These are phyloP conservation scores for Ruditapes philippinarum DNA, from an alignment of 1,140 invertebrate species.

Conservation along the genomic window DNA sequence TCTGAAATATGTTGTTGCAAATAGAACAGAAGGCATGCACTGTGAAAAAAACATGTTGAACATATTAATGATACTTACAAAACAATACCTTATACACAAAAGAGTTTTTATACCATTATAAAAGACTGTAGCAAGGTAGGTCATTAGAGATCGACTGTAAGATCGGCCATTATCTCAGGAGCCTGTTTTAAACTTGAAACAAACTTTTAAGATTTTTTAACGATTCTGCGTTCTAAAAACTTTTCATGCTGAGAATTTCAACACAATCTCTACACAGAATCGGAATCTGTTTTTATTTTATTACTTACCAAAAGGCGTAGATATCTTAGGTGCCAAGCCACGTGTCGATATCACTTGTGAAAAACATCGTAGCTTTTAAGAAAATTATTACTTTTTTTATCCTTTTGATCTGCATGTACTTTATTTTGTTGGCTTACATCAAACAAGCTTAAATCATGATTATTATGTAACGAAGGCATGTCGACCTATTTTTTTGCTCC, in stretches of 20 bases:
- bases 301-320: background rate
- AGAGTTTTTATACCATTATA: too few relatives aligned
- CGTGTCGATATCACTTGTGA: background rate
- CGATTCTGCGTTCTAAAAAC: conserved; percentile 7
- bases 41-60: too few relatives aligned
- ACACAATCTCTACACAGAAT: conserved; percentile 7
- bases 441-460: background rate
- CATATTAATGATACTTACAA: too few relatives aligned
- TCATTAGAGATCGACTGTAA: background rate
- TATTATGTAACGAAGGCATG: conserved; percentile 28
- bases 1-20: too few relatives aligned
- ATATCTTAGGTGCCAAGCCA: background rate
- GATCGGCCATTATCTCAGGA: background rate
- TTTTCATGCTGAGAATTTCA: background rate
- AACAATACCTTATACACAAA: too few relatives aligned
- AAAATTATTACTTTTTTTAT: conserved; percentile 34
- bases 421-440: too few relatives aligned
- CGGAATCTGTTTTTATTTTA: conserved; percentile 37
- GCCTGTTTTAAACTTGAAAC: background rate
- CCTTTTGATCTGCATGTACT: conserved; percentile 13
- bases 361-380: background rate
- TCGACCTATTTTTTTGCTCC: background rate
- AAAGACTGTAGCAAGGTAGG: too few relatives aligned
- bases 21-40: too few relatives aligned
- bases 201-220: conserved; percentile 1